Conservation (phyloP, 2,113 vertebrate species). For the Mobula birostris region DNA sequence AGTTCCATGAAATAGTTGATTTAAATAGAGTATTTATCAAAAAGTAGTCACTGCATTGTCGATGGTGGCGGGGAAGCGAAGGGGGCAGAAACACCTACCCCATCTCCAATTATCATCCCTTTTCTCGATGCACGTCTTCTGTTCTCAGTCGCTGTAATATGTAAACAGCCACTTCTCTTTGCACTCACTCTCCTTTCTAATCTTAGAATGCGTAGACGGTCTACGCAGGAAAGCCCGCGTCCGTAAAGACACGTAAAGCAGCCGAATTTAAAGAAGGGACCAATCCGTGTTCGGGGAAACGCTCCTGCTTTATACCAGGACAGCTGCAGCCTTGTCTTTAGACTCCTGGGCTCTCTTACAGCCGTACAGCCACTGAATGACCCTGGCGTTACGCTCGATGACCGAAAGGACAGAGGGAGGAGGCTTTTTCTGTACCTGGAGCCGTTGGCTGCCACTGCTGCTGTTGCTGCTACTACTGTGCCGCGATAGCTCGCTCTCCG, state of each 20-base stretch:
- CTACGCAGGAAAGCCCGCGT: too few species aligned
- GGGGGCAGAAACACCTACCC: neutral
- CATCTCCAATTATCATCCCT: neutral
- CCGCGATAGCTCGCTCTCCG: conserved; percentile 69
- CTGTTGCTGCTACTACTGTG: conserved; percentile 49
- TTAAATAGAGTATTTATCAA: neutral
- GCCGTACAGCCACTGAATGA: conserved; percentile 95
- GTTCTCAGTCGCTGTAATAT: neutral
- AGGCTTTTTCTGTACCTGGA: conserved; percentile 64
- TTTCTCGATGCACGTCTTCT: too few species aligned
- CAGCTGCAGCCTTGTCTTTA: conserved; percentile 54
- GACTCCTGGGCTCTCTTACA: conserved; percentile 75
- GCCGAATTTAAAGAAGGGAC: too few species aligned
- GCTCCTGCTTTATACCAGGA: conserved; percentile 55
- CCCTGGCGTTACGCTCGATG: conserved; percentile 88
- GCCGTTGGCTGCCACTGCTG: conserved; percentile 55
- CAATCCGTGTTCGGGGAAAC: neutral
- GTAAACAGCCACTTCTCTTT: neutral
- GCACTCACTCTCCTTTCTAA: neutral
- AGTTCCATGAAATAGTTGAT: neutral
- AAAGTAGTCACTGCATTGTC: neutral
- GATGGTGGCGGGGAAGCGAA: too few species aligned
- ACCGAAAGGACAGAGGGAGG: conserved; percentile 65
- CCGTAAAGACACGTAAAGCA: too few species aligned
- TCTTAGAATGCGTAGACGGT: too few species aligned